phyloP scores from a whole-genome alignment of 2,113 vertebrate genomes.

The Vulpes lagopus region DNA sequence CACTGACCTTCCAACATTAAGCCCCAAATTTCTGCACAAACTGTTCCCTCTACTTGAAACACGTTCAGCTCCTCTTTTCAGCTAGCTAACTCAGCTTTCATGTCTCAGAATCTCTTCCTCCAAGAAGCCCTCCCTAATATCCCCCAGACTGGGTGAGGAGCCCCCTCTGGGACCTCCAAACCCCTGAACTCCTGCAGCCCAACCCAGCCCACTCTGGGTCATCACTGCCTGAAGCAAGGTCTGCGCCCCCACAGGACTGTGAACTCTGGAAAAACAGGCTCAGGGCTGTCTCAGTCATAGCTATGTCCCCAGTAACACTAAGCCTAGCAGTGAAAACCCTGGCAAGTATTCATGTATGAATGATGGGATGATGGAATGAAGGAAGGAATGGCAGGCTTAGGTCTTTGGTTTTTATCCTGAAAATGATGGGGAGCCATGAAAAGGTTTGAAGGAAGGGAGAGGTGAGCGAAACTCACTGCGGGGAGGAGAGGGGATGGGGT shows the following conservation, averaged over 20 bases:
- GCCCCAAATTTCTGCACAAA: not conserved
- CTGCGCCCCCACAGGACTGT: not conserved
- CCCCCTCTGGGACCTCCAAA: not conserved
- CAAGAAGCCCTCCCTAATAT: not conserved
- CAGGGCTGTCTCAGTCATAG: not conserved
- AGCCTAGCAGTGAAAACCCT: not conserved
- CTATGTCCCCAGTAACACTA: not conserved
- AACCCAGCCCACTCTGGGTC: not conserved
- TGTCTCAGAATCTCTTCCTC: not conserved
- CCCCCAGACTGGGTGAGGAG: not conserved
- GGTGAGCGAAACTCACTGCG: constrained; percentile 80
- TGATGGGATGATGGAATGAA: constrained; percentile 38
- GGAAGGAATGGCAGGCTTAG: not conserved
- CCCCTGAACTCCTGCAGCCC: not conserved
- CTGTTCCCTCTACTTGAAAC: not conserved
- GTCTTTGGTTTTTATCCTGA: constrained; percentile 37
- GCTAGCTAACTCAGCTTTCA: not conserved
- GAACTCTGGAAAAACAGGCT: not conserved
- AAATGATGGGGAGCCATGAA: constrained; percentile 63
- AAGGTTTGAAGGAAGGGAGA: constrained; percentile 64
- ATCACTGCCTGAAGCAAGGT: not conserved
- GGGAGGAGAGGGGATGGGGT: constrained; percentile 81
- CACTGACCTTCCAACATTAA: not conserved
- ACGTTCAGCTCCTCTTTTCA: not conserved
- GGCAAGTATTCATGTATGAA: not conserved